Conservation (phyloP, 2,113 vertebrate genomes). For the Sphaerodactylus townsendi region DNA sequence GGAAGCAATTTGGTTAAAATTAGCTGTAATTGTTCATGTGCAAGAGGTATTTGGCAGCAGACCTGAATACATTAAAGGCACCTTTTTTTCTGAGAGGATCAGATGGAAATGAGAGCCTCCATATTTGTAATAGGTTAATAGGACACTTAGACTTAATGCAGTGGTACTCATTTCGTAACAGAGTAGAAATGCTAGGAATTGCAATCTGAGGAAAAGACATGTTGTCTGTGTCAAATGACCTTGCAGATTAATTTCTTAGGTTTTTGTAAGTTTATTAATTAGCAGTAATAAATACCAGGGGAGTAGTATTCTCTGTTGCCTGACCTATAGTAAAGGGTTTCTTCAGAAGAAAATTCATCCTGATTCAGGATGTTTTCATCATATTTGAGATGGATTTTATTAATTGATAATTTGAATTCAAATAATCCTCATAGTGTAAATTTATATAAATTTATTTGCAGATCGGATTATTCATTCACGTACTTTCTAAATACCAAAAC, state of each 20-base stretch:
- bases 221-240: background rate
- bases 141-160: constrained; percentile 31
- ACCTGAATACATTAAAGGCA: constrained; percentile 68
- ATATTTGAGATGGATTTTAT: background rate
- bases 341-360: background rate
- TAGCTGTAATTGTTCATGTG: constrained; percentile 77
- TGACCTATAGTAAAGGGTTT: background rate
- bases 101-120: constrained; percentile 48
- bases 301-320: background rate
- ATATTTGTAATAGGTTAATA: constrained; percentile 30
- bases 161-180: constrained; percentile 20
- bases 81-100: constrained; percentile 29
- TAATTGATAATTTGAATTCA: background rate
- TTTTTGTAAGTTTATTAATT: constrained; percentile 18
- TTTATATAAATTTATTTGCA: background rate
- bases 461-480: background rate
- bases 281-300: background rate
- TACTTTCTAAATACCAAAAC: too few relatives aligned
- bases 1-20: constrained; percentile 83
- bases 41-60: constrained; percentile 71
- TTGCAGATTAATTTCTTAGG: background rate
- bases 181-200: background rate
- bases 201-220: constrained; percentile 30
- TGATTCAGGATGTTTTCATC: background rate
- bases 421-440: background rate